Conservation (phyloP, 2,797 vertebrate species). For the Lemur catta region DNA sequence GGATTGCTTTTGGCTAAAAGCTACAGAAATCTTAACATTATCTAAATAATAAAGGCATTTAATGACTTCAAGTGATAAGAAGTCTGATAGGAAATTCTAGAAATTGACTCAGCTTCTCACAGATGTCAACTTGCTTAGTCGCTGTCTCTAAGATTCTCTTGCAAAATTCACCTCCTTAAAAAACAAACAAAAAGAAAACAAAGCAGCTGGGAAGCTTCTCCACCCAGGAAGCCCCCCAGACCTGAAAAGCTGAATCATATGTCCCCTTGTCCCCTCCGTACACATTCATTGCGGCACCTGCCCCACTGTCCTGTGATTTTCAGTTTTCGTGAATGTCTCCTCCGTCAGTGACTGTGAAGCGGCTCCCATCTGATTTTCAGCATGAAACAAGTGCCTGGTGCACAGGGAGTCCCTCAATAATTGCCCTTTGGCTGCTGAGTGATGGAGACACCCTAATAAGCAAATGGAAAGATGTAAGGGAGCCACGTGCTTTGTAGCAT, state of each 20-base stretch:
- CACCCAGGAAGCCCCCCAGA: not conserved
- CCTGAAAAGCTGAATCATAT: not conserved
- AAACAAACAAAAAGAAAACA: not conserved
- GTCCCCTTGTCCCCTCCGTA: no score
- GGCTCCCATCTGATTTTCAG: not conserved
- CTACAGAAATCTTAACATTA: constrained; percentile 41
- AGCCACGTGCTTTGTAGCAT: not conserved
- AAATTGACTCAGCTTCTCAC: not conserved
- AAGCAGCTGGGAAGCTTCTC: not conserved
- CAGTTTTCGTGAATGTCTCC: not conserved
- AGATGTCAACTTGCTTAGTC: constrained; percentile 2
- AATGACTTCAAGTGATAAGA: constrained; percentile 60
- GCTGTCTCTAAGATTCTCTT: not conserved
- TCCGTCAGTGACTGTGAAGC: not conserved
- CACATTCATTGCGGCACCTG: no score
- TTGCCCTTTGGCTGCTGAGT: not conserved
- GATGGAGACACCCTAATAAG: not conserved
- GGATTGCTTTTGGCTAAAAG: constrained; percentile 40
- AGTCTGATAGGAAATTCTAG: constrained; percentile 40
- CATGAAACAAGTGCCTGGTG: not conserved
- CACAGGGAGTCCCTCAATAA: not conserved
- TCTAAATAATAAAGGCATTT: constrained; percentile 55
- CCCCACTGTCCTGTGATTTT: not conserved
- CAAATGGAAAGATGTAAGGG: not conserved
- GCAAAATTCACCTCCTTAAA: constrained; percentile 23